Evolutionary conservation across 2,797 vertebrate species (phyloP).

Genomic region (Anguilla anguilla): DNA sequence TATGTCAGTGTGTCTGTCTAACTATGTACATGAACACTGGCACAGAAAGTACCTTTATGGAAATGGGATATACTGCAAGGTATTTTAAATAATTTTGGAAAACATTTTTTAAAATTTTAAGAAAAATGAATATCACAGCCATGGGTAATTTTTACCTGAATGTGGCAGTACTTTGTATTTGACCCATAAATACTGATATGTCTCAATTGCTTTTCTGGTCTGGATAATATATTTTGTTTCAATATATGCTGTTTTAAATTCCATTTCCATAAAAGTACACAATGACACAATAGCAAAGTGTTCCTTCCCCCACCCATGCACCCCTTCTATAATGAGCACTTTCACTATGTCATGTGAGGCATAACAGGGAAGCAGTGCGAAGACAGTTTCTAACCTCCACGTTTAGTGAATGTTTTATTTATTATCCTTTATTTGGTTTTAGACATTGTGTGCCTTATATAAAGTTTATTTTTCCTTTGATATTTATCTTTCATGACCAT

Average conservation of each 20-base stretch:
- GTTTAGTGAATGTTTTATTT: constrained; percentile 53
- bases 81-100: neutral
- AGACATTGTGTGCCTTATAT: constrained; percentile 12
- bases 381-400: neutral
- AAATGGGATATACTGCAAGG: neutral
- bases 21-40: neutral
- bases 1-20: neutral
- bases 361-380: neutral
- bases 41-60: neutral
- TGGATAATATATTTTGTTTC: constrained; percentile 20
- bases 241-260: constrained; percentile 10
- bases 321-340: neutral
- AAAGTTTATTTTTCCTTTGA: constrained; percentile 27
- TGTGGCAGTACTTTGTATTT: neutral
- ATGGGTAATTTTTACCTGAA: neutral
- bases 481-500: neutral
- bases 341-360: neutral
- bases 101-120: neutral
- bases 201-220: constrained; percentile 14
- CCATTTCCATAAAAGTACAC: neutral
- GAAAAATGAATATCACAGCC: neutral
- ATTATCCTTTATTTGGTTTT: constrained; percentile 59
- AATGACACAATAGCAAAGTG: neutral
- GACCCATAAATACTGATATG: neutral
- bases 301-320: neutral